phyloP scores from a whole-genome alignment of 1,140 invertebrate species.

The Drosophila watanabei region DNA sequence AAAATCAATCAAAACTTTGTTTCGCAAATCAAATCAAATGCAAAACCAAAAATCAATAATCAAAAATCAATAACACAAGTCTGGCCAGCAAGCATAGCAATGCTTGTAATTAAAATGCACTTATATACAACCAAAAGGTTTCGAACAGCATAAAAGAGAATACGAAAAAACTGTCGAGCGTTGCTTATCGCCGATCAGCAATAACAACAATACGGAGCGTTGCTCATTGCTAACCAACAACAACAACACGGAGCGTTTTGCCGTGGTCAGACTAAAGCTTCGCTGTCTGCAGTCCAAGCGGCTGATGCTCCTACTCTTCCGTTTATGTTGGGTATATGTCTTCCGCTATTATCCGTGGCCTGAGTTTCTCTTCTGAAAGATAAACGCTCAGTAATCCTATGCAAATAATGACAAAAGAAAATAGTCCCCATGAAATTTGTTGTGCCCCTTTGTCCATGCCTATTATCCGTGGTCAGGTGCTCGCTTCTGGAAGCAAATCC shows the following conservation, averaged over 20 bases:
- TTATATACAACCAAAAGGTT: conserved; percentile 1
- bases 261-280: neutral
- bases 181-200: neutral
- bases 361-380: neutral
- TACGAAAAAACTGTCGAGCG: neutral
- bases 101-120: conserved; percentile 2
- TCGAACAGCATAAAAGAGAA: neutral
- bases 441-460: neutral
- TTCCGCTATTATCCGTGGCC: neutral
- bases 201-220: neutral
- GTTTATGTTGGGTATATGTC: neutral
- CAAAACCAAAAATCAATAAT: neutral
- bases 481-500: neutral
- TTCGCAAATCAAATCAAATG: neutral
- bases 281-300: neutral
- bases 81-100: neutral
- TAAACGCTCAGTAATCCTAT: neutral
- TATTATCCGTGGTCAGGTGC: neutral
- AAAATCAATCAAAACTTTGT: too few relatives aligned
- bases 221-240: neutral
- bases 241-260: neutral
- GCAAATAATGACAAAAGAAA: neutral
- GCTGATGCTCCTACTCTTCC: neutral
- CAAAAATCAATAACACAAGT: neutral
- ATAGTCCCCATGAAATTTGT: neutral